Evolutionary conservation across 2,888 invertebrate genomes (phyloP), one percentile per base, ranked within the genome.

Genomic region (Pollenia labialis): DNA sequence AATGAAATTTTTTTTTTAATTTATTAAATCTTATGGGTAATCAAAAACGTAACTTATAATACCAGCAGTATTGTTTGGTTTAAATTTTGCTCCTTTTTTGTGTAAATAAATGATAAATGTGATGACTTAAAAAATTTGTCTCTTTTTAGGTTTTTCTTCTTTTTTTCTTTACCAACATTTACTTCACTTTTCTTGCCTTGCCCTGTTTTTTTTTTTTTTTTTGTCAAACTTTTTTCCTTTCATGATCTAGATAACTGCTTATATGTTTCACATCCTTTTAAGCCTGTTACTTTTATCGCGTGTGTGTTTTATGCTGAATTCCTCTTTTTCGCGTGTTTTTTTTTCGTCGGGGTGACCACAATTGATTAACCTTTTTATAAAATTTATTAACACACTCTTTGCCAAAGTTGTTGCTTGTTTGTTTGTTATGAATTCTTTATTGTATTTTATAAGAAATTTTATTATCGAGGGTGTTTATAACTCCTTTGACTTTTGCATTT

Each of bases 101-200:
- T 60, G 23, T 48, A 68, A 81, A 84, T 84, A 74, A 87, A 87
- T 87, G 87, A 87, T 87, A 87, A 84, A 87, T 87, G 87, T 87
- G 84, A 84, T 87, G 87, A 87, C 84, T 87, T 87, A 77, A 77
- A 84, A 87, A 84, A 81, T 87, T 87, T 87, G 87, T 87, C 84
- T 84, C 87, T 87, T 83, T 74, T 71, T 64, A 62, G 50, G 11
- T 44, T 16, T 7, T 60, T 62, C 46, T 52, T 42, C 18, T 40
- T 44, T 1, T 4, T 58, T 23, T 58, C 32, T 23, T n/a, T 52
- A 23, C 12, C 12, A 7, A 10, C 46, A 42, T 48, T 8, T 48
- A 14, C 14, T 48, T 50, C 12, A 32, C 10, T 32, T 18, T 10
- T n/a, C 18, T 42, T 54, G 82, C 62, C 62, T 46, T 50, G 46